Evolutionary conservation across 2,888 invertebrate species (phyloP), one percentile per base, ranked within the genome.

Genomic region (Stegana nigrithorax): DNA sequence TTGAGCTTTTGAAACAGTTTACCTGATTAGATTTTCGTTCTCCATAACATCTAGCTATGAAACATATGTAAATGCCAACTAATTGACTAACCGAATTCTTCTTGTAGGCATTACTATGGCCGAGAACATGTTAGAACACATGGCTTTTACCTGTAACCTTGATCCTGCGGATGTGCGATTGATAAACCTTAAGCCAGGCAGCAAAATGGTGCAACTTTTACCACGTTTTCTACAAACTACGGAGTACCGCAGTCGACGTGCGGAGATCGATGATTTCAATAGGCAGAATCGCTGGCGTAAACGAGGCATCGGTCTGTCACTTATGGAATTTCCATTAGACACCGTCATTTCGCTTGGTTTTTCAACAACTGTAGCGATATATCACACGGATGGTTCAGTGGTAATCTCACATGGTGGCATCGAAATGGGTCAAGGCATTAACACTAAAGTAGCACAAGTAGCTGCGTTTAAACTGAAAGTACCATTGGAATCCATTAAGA

Each of bases 381-480:
- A 89, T 78, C 90, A 90, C 19, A 87, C 88, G 0, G 92, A 93
- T 80, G 92, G 90, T 0, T 88, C 90, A 1, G 91, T 94, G 1
- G 87, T 89, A 0, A 85, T 94, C 6, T 85, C 89, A 4, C 92
- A 92, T 73, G 91, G 90, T 6, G 92, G 91, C 0, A 86, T 91
- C 32, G 92, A 93, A 87, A 89, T 91, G 73, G 94, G 94, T 0
- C 94, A 95, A 87, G 73, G 73, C 1, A 70, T 78, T 59, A 78
- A 89, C 65, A 92, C 91, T 0, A 92, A 91, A 87, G 89, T 86
- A 2, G 89, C 90, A 10, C 93, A 93, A 87, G 91, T 92, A 0
- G 91, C 90, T 62, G 93, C 93, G 0, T 88, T 91, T 67, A 87
- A 86, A 17, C 85, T 94, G 5, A 91, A 90, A 0, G 89, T 94